Conservation (phyloP, 2,113 vertebrate species). For the Sinocyclocheilus anshuiensis region DNA sequence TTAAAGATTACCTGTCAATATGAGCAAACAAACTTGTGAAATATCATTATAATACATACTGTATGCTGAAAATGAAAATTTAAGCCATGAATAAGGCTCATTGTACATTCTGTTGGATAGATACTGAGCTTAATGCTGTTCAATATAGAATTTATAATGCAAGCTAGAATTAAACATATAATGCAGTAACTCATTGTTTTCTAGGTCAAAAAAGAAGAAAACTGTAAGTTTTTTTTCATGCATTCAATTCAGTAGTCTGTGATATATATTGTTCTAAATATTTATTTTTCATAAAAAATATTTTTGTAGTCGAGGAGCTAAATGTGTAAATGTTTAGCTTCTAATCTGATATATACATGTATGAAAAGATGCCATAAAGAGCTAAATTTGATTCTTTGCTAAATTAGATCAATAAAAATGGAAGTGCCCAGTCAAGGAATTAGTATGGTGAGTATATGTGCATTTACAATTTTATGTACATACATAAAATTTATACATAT, state of each 20-base stretch:
- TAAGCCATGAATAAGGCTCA: background rate
- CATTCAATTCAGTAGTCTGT: background rate
- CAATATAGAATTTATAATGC: background rate
- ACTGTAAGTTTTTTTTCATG: background rate
- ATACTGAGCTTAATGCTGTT: background rate
- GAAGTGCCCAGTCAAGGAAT: background rate
- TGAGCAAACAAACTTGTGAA: too few relatives aligned
- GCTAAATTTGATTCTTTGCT: background rate
- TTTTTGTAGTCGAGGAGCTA: too few relatives aligned
- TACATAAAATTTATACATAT: background rate
- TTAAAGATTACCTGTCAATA: too few relatives aligned
- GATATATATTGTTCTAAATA: background rate
- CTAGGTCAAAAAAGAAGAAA: background rate
- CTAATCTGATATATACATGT: background rate
- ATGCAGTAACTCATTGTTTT: background rate
- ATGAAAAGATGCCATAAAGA: background rate
- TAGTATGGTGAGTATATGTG: background rate
- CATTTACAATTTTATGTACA: background rate
- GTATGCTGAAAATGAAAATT: too few relatives aligned
- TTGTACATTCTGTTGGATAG: background rate
- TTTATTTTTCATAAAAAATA: too few relatives aligned
- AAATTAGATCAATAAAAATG: background rate
- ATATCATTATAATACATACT: too few relatives aligned
- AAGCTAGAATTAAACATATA: background rate
- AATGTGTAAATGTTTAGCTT: background rate